A percentile compares a stretch with the other conserved stretches of the same genome.
Conservation (phyloP, 2,888 invertebrate genomes). For the Cinara cedri region DNA sequence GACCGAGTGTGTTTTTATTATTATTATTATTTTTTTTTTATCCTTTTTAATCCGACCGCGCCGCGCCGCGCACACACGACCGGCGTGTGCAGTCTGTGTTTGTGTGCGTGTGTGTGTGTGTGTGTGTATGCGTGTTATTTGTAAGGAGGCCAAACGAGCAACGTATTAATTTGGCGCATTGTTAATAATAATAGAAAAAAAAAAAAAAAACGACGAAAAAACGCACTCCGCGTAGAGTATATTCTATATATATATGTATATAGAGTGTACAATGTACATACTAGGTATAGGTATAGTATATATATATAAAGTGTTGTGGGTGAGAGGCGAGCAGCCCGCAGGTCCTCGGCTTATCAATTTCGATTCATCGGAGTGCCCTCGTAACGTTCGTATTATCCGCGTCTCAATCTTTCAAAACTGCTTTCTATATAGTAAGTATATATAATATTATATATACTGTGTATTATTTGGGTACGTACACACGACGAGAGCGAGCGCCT, state of each 20-base stretch:
- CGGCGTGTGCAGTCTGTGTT: not conserved
- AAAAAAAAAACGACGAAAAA: slow-evolving; percentile 16
- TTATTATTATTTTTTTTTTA: slow-evolving; percentile 1
- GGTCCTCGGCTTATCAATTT: slow-evolving; percentile 56
- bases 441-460: too few species aligned
- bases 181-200: slow-evolving; percentile 51
- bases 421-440: slow-evolving; percentile 39
- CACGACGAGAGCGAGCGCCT: not conserved
- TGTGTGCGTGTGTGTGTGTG: not conserved
- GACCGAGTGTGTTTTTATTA: slow-evolving; percentile 42
- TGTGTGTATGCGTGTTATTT: slow-evolving; percentile 12
- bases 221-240: not conserved
- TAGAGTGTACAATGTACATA: too few species aligned
- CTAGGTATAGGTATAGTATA: too few species aligned
- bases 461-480: too few species aligned
- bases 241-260: too few species aligned
- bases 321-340: slow-evolving; percentile 51
- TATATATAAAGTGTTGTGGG: slow-evolving; percentile 41
- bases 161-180: slow-evolving; percentile 56
- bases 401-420: slow-evolving; percentile 55
- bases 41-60: slow-evolving; percentile 30
- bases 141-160: slow-evolving; percentile 55
- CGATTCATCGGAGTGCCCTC: slow-evolving; percentile 56
- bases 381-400: slow-evolving; percentile 52
- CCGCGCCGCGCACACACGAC: not conserved